Evolutionary conservation across 1,140 invertebrate genomes (phyloP).

Genomic region (Cheumatopsyche charites): DNA sequence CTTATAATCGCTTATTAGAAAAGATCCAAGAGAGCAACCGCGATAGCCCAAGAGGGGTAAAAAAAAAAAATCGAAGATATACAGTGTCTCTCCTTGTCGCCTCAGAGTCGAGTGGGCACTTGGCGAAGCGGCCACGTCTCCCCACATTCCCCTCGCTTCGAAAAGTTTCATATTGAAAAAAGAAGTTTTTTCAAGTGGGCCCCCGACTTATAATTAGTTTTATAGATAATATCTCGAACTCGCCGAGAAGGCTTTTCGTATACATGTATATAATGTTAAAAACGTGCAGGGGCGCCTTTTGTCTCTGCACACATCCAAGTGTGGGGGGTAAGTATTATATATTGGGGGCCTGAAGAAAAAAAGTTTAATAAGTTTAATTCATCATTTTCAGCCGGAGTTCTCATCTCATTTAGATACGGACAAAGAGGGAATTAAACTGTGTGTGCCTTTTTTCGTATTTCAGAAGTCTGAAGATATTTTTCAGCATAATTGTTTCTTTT

Average conservation of each 20-base stretch:
- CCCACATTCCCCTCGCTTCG: background rate
- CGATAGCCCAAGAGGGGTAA: slow-evolving; percentile 7
- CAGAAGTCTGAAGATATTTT: too few relatives aligned
- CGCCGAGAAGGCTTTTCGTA: too few relatives aligned
- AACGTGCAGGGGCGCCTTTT: too few relatives aligned
- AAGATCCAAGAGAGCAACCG: slow-evolving; percentile 6
- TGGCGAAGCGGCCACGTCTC: background rate
- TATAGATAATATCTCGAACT: slow-evolving; percentile 37
- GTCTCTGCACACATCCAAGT: too few relatives aligned
- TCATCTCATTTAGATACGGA: slow-evolving; percentile 26
- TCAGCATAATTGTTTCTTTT: too few relatives aligned
- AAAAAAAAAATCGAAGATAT: slow-evolving; percentile 13
- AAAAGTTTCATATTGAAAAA: slow-evolving; percentile 38
- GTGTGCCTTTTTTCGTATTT: background rate
- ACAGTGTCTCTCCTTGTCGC: slow-evolving; percentile 20
- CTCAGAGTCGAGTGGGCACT: slow-evolving; percentile 4
- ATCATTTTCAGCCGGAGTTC: slow-evolving; percentile 16
- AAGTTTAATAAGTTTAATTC: slow-evolving; percentile 25
- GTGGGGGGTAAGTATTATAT: too few relatives aligned
- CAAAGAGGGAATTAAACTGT: slow-evolving; percentile 1
- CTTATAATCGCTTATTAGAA: slow-evolving; percentile 22
- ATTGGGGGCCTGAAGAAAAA: too few relatives aligned
- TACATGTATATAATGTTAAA: too few relatives aligned
- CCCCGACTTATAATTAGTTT: slow-evolving; percentile 33
- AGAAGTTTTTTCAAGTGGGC: slow-evolving; percentile 29